phyloP scores from a whole-genome alignment of 2,113 vertebrate genomes.

The Cottus gobio region DNA sequence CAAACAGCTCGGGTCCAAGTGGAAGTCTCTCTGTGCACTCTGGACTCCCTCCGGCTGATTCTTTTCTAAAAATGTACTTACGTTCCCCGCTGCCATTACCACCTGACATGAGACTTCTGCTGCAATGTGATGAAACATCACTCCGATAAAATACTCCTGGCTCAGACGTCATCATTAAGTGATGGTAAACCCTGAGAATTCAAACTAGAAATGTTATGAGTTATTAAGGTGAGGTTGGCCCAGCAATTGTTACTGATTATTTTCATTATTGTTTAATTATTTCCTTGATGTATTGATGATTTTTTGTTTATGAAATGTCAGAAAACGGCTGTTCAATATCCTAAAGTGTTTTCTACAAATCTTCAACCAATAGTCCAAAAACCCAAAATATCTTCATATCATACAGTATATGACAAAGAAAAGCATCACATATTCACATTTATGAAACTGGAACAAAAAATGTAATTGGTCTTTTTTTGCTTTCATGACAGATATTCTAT shows the following conservation, averaged over 20 bases:
- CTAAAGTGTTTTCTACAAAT: neutral
- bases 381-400: neutral
- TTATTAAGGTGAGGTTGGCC: neutral
- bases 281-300: neutral
- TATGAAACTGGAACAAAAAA: neutral
- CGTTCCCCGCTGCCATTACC: neutral
- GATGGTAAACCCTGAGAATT: too few relatives aligned
- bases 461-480: neutral
- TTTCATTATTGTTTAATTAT: neutral
- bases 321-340: neutral
- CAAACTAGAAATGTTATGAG: too few relatives aligned
- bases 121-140: constrained; percentile 4
- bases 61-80: neutral
- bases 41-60: neutral
- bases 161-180: too few relatives aligned
- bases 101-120: neutral
- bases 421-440: neutral
- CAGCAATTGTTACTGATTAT: neutral
- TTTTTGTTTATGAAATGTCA: neutral
- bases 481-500: neutral
- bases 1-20: constrained; percentile 74
- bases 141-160: neutral
- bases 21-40: constrained; percentile 53
- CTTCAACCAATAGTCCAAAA: neutral
- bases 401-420: neutral